Percentiles rank a stretch among this genome's conserved stretches.
Evolutionary conservation across 2,113 vertebrate species (phyloP).

Genomic region (Pimephales promelas): DNA sequence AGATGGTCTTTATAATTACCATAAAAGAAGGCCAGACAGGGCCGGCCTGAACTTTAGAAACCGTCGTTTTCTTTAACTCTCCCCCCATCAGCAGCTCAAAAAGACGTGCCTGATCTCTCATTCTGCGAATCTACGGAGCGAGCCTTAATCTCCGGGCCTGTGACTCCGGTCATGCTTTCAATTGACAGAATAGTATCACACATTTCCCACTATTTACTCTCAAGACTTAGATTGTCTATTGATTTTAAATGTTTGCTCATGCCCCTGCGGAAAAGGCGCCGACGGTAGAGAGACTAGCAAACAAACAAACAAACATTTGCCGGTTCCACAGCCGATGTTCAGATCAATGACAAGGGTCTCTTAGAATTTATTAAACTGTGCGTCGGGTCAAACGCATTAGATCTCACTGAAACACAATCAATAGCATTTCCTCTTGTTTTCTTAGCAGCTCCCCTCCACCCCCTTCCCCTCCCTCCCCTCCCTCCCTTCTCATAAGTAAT

Average conservation of each 20-base stretch:
- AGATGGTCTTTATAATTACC: conserved; percentile 70
- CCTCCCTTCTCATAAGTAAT: conserved; percentile 68
- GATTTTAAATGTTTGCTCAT: conserved; percentile 87
- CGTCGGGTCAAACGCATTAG: conserved; percentile 78
- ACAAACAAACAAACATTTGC: conserved; percentile 69
- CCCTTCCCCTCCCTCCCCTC: neutral
- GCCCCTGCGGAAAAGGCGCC: conserved; percentile 65
- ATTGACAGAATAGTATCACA: conserved; percentile 76
- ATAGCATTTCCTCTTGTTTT: conserved; percentile 72
- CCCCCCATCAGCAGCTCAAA: conserved; percentile 63
- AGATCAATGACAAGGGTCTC: conserved; percentile 79
- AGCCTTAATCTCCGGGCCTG: conserved; percentile 73
- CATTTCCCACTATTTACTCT: conserved; percentile 81
- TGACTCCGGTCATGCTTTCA: conserved; percentile 74
- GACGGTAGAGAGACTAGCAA: conserved; percentile 40
- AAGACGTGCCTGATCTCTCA: conserved; percentile 71
- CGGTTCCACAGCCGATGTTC: conserved; percentile 69
- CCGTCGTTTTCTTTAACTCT: conserved; percentile 65
- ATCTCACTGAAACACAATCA: conserved; percentile 75
- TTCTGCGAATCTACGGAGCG: conserved; percentile 69
- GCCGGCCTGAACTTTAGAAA: conserved; percentile 63
- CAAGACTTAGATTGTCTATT: conserved; percentile 90
- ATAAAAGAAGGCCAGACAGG: conserved; percentile 65
- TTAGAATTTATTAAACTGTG: conserved; percentile 78
- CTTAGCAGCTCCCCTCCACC: too few species aligned